Evolutionary conservation across 2,797 vertebrate genomes (phyloP).

Genomic region (Antennarius maculatus): DNA sequence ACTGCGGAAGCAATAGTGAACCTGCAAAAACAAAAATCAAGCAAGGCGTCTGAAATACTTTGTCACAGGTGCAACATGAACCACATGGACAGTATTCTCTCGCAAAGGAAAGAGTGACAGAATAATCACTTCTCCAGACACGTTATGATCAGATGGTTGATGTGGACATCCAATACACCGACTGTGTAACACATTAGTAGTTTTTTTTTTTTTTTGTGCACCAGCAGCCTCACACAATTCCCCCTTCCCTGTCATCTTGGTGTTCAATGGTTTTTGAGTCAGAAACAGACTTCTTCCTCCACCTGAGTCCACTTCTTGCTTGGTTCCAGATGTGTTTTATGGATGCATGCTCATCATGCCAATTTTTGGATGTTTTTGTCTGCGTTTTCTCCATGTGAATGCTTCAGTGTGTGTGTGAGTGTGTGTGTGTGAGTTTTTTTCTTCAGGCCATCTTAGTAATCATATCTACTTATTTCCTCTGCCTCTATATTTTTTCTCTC

Average conservation of each 20-base stretch:
- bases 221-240: not conserved
- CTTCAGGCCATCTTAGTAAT: constrained; percentile 39
- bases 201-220: constrained; percentile 6
- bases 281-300: constrained; percentile 29
- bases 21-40: constrained; percentile 23
- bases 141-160: not conserved
- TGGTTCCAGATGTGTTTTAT: constrained; percentile 15
- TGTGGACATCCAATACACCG: not conserved
- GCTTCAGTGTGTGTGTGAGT: constrained; percentile 1
- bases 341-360: constrained; percentile 7
- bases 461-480: constrained; percentile 46
- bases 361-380: constrained; percentile 7
- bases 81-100: not conserved
- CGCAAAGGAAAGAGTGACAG: not conserved
- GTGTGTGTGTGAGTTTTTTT: constrained; percentile 11
- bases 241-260: constrained; percentile 10
- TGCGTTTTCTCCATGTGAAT: constrained; percentile 1
- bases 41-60: constrained; percentile 16
- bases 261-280: constrained; percentile 18
- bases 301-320: constrained; percentile 22
- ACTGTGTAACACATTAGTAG: not conserved
- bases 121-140: constrained; percentile 1
- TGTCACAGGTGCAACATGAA: constrained; percentile 32
- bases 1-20: not conserved
- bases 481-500: constrained; percentile 23